A percentile compares a stretch with the other conserved stretches of the same genome.
Conservation (phyloP, 2,888 invertebrate species). For the Villa cingulata region DNA sequence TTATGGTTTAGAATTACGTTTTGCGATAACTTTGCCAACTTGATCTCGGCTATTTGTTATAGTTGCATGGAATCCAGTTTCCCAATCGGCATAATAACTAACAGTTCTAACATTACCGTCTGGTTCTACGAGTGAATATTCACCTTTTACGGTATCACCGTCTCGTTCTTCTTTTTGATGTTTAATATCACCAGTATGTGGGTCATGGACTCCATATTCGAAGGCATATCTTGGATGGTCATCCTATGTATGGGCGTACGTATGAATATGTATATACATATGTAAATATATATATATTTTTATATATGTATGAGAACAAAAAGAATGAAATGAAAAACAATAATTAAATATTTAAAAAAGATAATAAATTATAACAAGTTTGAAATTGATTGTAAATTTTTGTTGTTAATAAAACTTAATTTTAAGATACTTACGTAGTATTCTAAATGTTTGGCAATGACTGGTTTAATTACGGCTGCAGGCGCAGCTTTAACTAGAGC, state of each 20-base stretch:
- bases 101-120: slow-evolving; percentile 63
- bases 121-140: slow-evolving; percentile 54
- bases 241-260: slow-evolving; percentile 36
- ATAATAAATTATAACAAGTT: background rate
- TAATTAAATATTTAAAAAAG: no score
- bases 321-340: no score
- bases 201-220: slow-evolving; percentile 60
- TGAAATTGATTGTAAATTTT: no score
- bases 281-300: no score
- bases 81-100: slow-evolving; percentile 63
- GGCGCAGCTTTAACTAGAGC: slow-evolving; percentile 31
- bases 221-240: slow-evolving; percentile 56
- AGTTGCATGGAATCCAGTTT: slow-evolving; percentile 62
- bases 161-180: slow-evolving; percentile 59
- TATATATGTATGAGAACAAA: no score
- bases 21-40: slow-evolving; percentile 27
- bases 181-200: slow-evolving; percentile 59
- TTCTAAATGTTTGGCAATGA: slow-evolving; percentile 46
- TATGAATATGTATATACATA: background rate
- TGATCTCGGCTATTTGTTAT: slow-evolving; percentile 52
- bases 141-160: slow-evolving; percentile 59
- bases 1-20: slow-evolving; percentile 26
- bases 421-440: slow-evolving; percentile 43
- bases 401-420: no score
- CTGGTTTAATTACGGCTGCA: slow-evolving; percentile 38